Conservation (phyloP, 1,140 invertebrate species). For the Eumeta japonica region DNA sequence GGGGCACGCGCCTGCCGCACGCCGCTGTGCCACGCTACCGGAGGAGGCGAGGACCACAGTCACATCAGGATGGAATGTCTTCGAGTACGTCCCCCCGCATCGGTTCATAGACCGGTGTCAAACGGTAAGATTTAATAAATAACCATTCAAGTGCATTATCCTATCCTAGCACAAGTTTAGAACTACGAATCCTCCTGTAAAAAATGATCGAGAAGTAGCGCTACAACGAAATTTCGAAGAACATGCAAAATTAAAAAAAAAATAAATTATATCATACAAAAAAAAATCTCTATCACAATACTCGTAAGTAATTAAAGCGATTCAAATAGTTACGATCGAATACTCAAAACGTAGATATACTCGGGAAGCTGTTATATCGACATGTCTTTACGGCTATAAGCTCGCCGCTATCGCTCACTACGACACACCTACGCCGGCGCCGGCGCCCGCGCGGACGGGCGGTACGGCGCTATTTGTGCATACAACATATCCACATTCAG, state of each 20-base stretch:
- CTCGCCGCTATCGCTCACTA: too few relatives aligned
- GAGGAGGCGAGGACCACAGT: constrained; percentile 9
- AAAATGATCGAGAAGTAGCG: constrained; percentile 44
- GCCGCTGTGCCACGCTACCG: constrained; percentile 21
- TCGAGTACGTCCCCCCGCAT: constrained; percentile 14
- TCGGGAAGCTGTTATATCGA: constrained; percentile 28
- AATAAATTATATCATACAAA: constrained; percentile 56
- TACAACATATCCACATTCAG: too few relatives aligned
- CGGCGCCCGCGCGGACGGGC: constrained; percentile 7
- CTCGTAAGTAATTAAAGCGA: constrained; percentile 58
- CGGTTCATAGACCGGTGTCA: not conserved
- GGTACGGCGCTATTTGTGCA: constrained; percentile 7
- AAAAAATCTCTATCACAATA: constrained; percentile 54
- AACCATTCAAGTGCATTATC: constrained; percentile 33
- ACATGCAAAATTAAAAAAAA: constrained; percentile 52
- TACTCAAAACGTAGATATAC: constrained; percentile 49
- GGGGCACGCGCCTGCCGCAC: constrained; percentile 39
- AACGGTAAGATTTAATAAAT: constrained; percentile 8
- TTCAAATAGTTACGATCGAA: constrained; percentile 53
- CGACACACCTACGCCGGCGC: constrained; percentile 10
- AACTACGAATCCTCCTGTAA: constrained; percentile 44
- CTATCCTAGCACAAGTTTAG: constrained; percentile 51
- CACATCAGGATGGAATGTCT: constrained; percentile 30
- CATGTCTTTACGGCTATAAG: too few relatives aligned
- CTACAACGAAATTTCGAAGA: constrained; percentile 43